Evolutionary conservation across 2,797 vertebrate species (phyloP).

Genomic region (Apogon talboti): DNA sequence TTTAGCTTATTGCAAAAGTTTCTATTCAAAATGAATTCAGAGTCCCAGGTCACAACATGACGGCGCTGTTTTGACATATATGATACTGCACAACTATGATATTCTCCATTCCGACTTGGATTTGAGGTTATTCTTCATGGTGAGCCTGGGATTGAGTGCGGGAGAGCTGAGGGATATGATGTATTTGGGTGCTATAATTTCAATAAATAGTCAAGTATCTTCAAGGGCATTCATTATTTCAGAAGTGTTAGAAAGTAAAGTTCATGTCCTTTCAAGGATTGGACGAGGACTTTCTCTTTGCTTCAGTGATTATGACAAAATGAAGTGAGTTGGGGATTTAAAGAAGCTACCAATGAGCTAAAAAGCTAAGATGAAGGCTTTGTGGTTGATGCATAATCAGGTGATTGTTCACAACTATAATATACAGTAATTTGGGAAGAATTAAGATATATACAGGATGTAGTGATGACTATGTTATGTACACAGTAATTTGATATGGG

Average conservation of each 20-base stretch:
- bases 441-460: no score
- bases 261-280: conserved; percentile 28
- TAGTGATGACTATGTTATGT: no score
- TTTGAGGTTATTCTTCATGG: conserved; percentile 20
- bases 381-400: no score
- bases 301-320: not conserved
- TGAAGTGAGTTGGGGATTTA: conserved; percentile 8
- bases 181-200: conserved; percentile 36
- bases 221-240: conserved; percentile 34
- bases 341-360: conserved; percentile 28
- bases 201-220: conserved; percentile 62
- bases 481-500: no score
- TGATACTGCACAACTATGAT: not conserved
- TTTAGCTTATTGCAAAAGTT: not conserved
- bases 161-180: conserved; percentile 12
- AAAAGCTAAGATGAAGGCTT: conserved; percentile 22
- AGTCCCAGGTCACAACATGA: not conserved
- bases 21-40: not conserved
- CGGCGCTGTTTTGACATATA: not conserved
- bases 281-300: conserved; percentile 7
- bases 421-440: no score
- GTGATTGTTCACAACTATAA: no score
- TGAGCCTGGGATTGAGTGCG: conserved; percentile 31
- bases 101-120: conserved; percentile 25
- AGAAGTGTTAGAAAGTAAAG: conserved; percentile 6